Evolutionary conservation across 2,113 vertebrate genomes (phyloP), one percentile per base, ranked within the genome.

Genomic region (Coregonus clupeaformis): DNA sequence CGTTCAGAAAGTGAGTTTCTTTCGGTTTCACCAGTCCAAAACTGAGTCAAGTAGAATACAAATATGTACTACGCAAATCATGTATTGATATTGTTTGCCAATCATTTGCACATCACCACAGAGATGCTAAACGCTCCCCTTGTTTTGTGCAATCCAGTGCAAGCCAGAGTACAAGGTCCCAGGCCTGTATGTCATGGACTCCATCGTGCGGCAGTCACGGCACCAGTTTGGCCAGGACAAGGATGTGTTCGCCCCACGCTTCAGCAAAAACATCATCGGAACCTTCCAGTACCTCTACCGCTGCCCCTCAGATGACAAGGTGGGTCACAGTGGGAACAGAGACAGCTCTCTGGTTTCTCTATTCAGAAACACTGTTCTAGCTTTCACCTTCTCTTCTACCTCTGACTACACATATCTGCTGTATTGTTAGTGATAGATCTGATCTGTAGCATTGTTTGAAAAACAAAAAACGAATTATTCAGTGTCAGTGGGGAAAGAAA

Each of bases 101-200:
- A 9, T 6, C 57, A 55, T 14, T 18, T 18, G 52, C 65, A 30
- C 5, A 18, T 52, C 49, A 52, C 16, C 30, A 4, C 9, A 42
- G 36, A 42, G 36, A 20, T 29, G 25, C 30, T 67, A 18, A 67
- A 42, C 36, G 36, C 27, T 14, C 1, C 14, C 29, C 27, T 36
- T 27, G 24, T 30, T 13, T 6, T 72, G 27, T 62, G 59, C 68
- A 14, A 42, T 42, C 36, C 78, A 99, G 98, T 99, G 98, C 91
- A 99, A 99, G 86, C 96, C 97, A 69, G 98, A 99, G 91, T 99
- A 99, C 92, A 99, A 99, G 88, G 98, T 99, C 64, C 97, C 97
- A 2, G 98, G 98, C 68, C 93, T 99, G 62, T 99, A 99, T 76
- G 98, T 99, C 77, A 95, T 99, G 85, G 98, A 99, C 89, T 99